Evolutionary conservation across 2,113 vertebrate species (phyloP), one percentile per base, ranked within the genome.

Genomic region (Pyrgilauda ruficollis): DNA sequence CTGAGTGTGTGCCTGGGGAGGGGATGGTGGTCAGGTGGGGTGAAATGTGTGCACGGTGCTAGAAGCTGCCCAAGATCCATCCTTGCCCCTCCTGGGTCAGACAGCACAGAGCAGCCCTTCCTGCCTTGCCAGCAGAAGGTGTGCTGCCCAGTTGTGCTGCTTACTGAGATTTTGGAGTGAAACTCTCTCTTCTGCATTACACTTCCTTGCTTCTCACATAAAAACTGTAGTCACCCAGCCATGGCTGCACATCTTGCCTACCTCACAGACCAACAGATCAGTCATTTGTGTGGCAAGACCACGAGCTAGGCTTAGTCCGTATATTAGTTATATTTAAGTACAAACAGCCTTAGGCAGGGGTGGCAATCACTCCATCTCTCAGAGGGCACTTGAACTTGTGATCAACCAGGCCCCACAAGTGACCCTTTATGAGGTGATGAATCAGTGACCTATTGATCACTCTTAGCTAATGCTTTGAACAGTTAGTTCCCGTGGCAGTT

Each of bases 111-210:
- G n/a, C 53, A 85, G 53, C 33, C 49, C 82, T 53, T 44, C 35
- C 43, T 96, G 92, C 77, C 67, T 89, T 84, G 83, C 91, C 74
- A 74, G 22, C 30, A 79, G 78, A 46, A 62, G 50, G 3, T 44
- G 16, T 18, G 7, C 46, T 63, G 62, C 67, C 46, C 52, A 35
- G 0, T 4, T 37, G 3, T 4, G 21, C 46, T 41, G n/a, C 46
- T 78, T 16, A 9, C 26, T 41, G 49, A 82, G 62, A 9, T 86
- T 92, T 85, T 64, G 55, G 72, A 93, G 68, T 21, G 15, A 96
- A 98, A 75, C 74, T 81, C 93, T 91, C 89, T 92, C 89, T 87
- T 96, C 78, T 64, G 92, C 85, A 66, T 86, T 78, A 59, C 49
- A 61, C 66, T 93, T 94, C 74, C 91, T 92, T 64, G 69, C 59